Evolutionary conservation across 2,113 vertebrate species (phyloP).

Genomic region (Siniperca knerii): DNA sequence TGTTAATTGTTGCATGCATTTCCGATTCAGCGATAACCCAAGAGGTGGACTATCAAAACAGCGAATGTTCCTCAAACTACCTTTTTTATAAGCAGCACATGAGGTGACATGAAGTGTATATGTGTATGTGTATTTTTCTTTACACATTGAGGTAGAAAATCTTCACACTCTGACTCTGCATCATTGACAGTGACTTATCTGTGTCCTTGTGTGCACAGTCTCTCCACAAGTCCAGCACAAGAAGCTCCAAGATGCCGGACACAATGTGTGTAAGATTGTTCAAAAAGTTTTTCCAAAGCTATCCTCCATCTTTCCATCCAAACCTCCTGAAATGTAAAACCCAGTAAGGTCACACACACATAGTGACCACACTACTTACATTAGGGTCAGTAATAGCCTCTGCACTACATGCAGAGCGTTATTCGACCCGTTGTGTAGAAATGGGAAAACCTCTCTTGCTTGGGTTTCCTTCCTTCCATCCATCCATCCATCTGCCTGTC

Average conservation of each 20-base stretch:
- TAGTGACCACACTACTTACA: conserved; percentile 23
- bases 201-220: conserved; percentile 84
- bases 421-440: conserved; percentile 49
- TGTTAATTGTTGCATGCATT: conserved; percentile 15
- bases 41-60: neutral
- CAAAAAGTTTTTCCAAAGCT: conserved; percentile 67
- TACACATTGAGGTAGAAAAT: conserved; percentile 1
- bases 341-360: conserved; percentile 57
- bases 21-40: conserved; percentile 7
- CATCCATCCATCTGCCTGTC: conserved; percentile 34
- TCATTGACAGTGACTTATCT: conserved; percentile 78
- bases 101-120: neutral
- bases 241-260: conserved; percentile 84
- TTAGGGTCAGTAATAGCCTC: conserved; percentile 49
- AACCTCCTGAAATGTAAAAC: conserved; percentile 55
- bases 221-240: conserved; percentile 76
- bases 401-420: conserved; percentile 34
- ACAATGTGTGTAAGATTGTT: conserved; percentile 87
- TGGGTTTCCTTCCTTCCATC: conserved; percentile 23
- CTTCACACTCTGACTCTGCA: conserved; percentile 20
- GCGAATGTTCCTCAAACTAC: neutral
- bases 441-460: conserved; percentile 36
- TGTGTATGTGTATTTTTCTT: neutral
- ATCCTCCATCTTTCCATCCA: conserved; percentile 65
- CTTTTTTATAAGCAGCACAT: neutral